phyloP scores from a whole-genome alignment of 2,113 vertebrate species.

The Daboia siamensis region DNA sequence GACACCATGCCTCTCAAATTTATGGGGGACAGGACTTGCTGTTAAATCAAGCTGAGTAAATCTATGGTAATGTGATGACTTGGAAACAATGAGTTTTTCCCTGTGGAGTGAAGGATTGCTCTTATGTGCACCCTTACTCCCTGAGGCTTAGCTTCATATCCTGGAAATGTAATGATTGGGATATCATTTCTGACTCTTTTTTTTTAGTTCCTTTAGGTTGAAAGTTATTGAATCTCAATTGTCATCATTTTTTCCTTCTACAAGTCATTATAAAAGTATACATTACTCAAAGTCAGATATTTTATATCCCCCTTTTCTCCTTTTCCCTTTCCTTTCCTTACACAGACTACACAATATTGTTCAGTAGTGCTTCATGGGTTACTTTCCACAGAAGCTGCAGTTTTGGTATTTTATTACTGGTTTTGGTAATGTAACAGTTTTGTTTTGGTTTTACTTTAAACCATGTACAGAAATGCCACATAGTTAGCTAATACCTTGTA shows the following conservation, averaged over 20 bases:
- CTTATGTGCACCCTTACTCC: not conserved
- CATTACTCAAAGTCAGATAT: not conserved
- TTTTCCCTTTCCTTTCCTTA: not conserved
- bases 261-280: fast-evolving
- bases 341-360: fast-evolving
- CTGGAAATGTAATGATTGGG: conserved; percentile 9
- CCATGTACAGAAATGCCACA: not conserved
- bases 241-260: not conserved
- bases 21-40: not conserved
- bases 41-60: not conserved
- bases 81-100: not conserved
- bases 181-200: conserved; percentile 13
- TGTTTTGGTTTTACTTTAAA: not conserved
- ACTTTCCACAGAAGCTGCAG: not conserved
- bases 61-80: not conserved
- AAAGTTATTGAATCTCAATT: not conserved
- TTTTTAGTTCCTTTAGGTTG: not conserved
- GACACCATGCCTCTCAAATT: not conserved
- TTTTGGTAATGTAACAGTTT: not conserved
- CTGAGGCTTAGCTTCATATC: not conserved
- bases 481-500: not conserved
- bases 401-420: not conserved
- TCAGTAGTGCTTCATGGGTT: not conserved
- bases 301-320: not conserved
- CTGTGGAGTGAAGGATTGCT: conserved; percentile 2